phyloP scores from a whole-genome alignment of 1,140 invertebrate species.

The Melanaphis sacchari region DNA sequence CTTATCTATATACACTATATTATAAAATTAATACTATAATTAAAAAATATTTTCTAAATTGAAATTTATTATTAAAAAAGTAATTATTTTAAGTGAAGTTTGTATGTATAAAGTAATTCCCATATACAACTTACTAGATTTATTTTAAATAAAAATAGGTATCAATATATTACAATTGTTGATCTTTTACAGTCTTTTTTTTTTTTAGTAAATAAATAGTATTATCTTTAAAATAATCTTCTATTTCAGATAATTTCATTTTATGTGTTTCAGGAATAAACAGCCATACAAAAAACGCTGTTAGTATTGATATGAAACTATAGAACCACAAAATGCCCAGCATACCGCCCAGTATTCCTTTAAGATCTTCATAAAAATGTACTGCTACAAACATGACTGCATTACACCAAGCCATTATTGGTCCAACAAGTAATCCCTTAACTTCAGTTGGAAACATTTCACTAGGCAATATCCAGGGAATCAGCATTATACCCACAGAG shows the following conservation, averaged over 20 bases:
- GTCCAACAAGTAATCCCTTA: constrained; percentile 67
- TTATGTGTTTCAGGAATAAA: constrained; percentile 77
- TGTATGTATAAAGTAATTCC: background rate
- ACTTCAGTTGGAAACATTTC: constrained; percentile 71
- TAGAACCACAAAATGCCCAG: constrained; percentile 76
- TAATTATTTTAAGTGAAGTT: too few relatives aligned
- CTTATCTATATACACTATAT: too few relatives aligned
- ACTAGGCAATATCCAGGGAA: constrained; percentile 71
- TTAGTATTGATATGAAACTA: constrained; percentile 69
- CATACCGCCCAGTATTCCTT: constrained; percentile 65
- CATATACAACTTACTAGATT: background rate
- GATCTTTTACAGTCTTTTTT: background rate
- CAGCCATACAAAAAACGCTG: constrained; percentile 69
- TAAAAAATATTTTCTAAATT: background rate
- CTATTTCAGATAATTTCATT: constrained; percentile 74
- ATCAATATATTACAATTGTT: background rate
- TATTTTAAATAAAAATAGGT: background rate
- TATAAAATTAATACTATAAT: background rate
- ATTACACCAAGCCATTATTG: constrained; percentile 64
- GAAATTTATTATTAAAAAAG: background rate
- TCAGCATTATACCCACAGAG: constrained; percentile 68
- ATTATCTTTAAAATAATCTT: constrained; percentile 69
- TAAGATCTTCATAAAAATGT: constrained; percentile 66
- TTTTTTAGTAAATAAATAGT: constrained; percentile 61
- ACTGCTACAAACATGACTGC: constrained; percentile 69